Evolutionary conservation across 1,140 invertebrate species (phyloP).

Genomic region (Chionoecetes opilio): DNA sequence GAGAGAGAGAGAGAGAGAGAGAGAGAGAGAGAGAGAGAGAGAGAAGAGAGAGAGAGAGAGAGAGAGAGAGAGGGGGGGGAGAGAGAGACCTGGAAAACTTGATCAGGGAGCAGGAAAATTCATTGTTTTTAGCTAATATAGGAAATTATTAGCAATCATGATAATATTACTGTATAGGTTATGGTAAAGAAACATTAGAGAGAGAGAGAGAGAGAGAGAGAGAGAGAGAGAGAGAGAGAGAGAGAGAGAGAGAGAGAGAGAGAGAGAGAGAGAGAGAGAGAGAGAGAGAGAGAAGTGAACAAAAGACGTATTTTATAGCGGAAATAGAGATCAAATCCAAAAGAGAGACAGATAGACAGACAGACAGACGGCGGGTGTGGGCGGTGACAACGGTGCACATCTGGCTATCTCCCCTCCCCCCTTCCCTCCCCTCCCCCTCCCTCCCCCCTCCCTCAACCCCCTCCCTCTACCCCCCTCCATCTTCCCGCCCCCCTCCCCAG

Average conservation of each 20-base stretch:
- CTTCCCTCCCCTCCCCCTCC: neutral
- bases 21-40: neutral
- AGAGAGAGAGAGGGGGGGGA: neutral
- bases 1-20: neutral
- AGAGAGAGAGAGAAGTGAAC: neutral
- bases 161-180: too few species aligned
- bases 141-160: too few species aligned
- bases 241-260: neutral
- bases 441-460: neutral
- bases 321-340: slow-evolving; percentile 33
- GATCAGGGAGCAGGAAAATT: too few species aligned
- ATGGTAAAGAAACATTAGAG: too few species aligned
- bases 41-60: neutral
- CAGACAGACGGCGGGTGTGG: neutral
- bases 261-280: slow-evolving; percentile 13
- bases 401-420: neutral
- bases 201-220: neutral
- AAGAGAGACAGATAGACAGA: slow-evolving; percentile 9
- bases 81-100: neutral
- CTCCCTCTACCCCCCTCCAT: too few species aligned
- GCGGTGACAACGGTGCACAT: neutral
- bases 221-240: neutral
- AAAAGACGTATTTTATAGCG: neutral
- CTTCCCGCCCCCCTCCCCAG: neutral
- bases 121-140: too few species aligned